Evolutionary conservation across 2,797 vertebrate genomes (phyloP).

Genomic region (Acipenser ruthenus): DNA sequence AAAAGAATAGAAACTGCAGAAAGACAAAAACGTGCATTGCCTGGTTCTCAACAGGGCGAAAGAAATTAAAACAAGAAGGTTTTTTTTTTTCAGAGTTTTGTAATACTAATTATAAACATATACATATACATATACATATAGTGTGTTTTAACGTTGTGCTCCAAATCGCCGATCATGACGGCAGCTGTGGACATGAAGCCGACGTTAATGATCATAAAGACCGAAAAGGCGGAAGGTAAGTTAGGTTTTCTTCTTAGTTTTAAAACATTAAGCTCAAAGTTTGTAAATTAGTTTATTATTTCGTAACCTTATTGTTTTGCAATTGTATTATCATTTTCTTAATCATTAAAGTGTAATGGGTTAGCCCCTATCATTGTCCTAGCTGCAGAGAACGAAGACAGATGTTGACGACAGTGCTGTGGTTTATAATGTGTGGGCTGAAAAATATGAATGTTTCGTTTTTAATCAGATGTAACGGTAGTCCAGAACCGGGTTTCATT

Average conservation of each 20-base stretch:
- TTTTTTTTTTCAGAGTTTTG: too few species aligned
- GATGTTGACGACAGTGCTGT: conserved; percentile 7
- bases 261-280: too few species aligned
- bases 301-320: too few species aligned
- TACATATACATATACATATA: neutral
- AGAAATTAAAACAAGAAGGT: conserved; percentile 22
- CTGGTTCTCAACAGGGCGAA: neutral
- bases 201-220: conserved; percentile 91
- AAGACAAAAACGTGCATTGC: conserved; percentile 38
- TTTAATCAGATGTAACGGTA: neutral
- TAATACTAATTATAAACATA: neutral
- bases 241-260: conserved; percentile 10
- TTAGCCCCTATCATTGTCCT: too few species aligned
- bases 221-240: conserved; percentile 87
- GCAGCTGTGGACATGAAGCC: conserved; percentile 94
- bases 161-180: conserved; percentile 78
- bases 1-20: conserved; percentile 24
- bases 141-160: conserved; percentile 36
- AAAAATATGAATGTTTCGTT: neutral
- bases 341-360: too few species aligned
- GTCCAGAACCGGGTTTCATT: too few species aligned
- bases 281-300: too few species aligned
- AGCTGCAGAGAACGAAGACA: neutral
- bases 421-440: conserved; percentile 7
- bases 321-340: too few species aligned